phyloP scores from a whole-genome alignment of 2,888 invertebrate genomes.

The Phlogophora meticulosa region DNA sequence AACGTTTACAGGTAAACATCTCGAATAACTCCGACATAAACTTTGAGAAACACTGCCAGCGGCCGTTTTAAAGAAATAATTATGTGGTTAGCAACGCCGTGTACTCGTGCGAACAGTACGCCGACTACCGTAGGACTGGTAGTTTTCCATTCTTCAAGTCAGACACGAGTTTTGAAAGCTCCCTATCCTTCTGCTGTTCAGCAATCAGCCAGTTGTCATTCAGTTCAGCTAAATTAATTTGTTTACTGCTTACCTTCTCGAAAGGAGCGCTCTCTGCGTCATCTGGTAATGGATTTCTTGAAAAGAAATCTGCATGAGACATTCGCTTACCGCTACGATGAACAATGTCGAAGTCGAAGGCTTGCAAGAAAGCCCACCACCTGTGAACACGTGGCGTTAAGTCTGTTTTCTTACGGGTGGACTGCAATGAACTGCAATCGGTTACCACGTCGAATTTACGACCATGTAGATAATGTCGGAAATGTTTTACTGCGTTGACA shows the following conservation, averaged over 20 bases:
- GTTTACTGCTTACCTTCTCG: slow-evolving; percentile 21
- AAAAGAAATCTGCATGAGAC: slow-evolving; percentile 38
- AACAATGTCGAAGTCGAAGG: slow-evolving; percentile 19
- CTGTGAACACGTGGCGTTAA: slow-evolving; percentile 24
- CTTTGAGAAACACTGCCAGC: slow-evolving; percentile 1
- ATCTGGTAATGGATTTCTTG: slow-evolving; percentile 33
- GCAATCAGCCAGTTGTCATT: slow-evolving; percentile 1
- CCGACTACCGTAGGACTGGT: too few species aligned
- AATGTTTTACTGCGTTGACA: slow-evolving; percentile 33
- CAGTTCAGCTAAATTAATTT: slow-evolving; percentile 15
- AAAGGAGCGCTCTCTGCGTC: neutral
- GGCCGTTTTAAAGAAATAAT: neutral
- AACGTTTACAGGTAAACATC: neutral
- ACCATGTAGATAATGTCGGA: slow-evolving; percentile 36
- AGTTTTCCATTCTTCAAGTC: slow-evolving; percentile 28
- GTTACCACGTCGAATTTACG: slow-evolving; percentile 40
- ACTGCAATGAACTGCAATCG: slow-evolving; percentile 39
- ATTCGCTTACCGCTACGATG: slow-evolving; percentile 16
- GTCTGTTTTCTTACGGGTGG: slow-evolving; percentile 18
- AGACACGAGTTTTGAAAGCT: slow-evolving; percentile 16
- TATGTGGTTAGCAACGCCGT: neutral
- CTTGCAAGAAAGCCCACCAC: slow-evolving; percentile 29
- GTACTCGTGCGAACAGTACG: too few species aligned
- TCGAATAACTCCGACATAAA: too few species aligned
- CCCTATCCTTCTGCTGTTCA: slow-evolving; percentile 12